These are phyloP conservation scores for Brachycybe producta DNA, from an alignment of 2,888 invertebrate genomes.

Conservation along the genomic window DNA sequence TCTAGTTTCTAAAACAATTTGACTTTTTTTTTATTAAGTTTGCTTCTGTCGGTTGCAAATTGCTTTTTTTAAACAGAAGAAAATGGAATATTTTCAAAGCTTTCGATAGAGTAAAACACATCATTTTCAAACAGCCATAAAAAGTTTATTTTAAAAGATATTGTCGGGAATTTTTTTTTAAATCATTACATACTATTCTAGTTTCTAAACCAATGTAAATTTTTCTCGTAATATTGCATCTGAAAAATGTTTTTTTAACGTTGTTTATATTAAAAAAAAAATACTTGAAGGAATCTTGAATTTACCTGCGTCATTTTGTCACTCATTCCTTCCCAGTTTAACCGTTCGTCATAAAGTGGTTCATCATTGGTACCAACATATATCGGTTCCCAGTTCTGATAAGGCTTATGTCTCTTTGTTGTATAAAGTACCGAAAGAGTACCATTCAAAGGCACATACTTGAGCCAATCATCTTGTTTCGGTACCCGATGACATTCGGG, in stretches of 20 bases:
- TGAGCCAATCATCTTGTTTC: constrained; percentile 52
- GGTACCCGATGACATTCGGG: constrained; percentile 62
- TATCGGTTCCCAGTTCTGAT: constrained; percentile 83
- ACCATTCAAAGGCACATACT: constrained; percentile 41
- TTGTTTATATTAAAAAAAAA: too few species aligned
- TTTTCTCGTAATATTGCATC: constrained; percentile 5
- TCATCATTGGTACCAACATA: constrained; percentile 78
- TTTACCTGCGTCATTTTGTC: constrained; percentile 91
- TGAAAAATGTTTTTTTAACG: neutral
- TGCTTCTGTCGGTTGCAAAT: too few species aligned
- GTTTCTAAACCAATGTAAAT: too few species aligned
- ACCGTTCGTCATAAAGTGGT: constrained; percentile 73
- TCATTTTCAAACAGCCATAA: too few species aligned
- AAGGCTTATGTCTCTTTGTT: constrained; percentile 56
- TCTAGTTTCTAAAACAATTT: too few species aligned
- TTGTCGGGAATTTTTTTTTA: neutral
- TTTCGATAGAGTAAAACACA: too few species aligned
- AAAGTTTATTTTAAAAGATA: too few species aligned
- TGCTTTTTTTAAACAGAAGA: too few species aligned
- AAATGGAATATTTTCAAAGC: too few species aligned
- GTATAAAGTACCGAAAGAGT: constrained; percentile 4
- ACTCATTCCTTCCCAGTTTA: constrained; percentile 88
- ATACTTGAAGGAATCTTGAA: neutral
- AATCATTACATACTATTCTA: neutral
- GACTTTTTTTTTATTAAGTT: too few species aligned